These are phyloP conservation scores for Hemibagrus guttatus DNA, from an alignment of 2,797 vertebrate genomes.

Conservation along the genomic window DNA sequence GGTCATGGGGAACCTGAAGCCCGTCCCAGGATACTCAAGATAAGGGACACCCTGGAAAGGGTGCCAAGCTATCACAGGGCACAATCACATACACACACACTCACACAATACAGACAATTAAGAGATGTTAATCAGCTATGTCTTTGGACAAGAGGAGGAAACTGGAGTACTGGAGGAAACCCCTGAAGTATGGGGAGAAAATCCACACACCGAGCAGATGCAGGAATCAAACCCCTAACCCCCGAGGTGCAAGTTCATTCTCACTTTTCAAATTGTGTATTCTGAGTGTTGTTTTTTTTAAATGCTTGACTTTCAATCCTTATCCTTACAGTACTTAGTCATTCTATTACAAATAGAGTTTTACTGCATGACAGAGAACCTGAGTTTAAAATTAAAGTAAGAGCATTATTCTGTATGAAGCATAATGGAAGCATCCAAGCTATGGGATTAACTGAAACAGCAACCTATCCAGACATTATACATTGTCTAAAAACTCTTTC, in stretches of 20 bases:
- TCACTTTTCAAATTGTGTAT: not conserved
- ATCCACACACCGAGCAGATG: too few species aligned
- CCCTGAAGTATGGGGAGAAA: too few species aligned
- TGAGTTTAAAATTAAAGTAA: conserved; percentile 22
- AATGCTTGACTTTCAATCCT: not conserved
- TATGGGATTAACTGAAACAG: conserved; percentile 23
- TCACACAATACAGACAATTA: too few species aligned
- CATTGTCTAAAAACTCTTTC: not conserved
- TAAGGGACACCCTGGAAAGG: too few species aligned
- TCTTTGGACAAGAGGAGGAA: too few species aligned
- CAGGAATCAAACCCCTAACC: too few species aligned
- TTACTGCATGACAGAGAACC: conserved; percentile 26
- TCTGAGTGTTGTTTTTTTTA: conserved; percentile 15
- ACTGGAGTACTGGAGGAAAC: too few species aligned
- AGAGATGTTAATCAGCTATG: too few species aligned
- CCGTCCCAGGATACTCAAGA: too few species aligned
- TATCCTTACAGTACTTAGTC: conserved; percentile 20
- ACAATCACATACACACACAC: too few species aligned
- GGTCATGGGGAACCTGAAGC: too few species aligned
- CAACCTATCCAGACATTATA: not conserved
- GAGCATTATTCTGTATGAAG: conserved; percentile 38
- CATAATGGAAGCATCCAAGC: conserved; percentile 29
- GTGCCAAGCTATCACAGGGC: too few species aligned
- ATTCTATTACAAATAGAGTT: conserved; percentile 29
- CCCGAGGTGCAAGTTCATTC: not conserved